Evolutionary conservation across 2,888 invertebrate genomes (phyloP).

Genomic region (Alcis repandata): DNA sequence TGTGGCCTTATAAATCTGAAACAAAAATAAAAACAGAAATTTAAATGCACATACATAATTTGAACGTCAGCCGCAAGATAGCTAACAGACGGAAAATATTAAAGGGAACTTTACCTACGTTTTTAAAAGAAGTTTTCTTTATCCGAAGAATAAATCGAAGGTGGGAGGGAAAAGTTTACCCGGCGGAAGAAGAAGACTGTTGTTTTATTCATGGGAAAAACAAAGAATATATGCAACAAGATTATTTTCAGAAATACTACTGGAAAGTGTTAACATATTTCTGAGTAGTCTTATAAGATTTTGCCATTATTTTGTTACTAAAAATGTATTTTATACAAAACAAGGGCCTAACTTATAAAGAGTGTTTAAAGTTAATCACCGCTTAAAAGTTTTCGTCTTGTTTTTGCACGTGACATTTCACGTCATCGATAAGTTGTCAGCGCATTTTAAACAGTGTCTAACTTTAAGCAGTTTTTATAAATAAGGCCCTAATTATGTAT

Average conservation of each 20-base stretch:
- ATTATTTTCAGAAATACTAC: constrained; percentile 8
- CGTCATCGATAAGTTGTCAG: no score
- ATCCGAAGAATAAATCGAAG: constrained; percentile 85
- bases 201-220: constrained; percentile 85
- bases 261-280: neutral
- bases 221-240: constrained; percentile 54
- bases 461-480: no score
- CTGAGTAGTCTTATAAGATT: neutral
- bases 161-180: constrained; percentile 81
- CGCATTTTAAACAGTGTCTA: no score
- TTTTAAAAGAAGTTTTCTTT: constrained; percentile 85
- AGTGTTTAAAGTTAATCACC: no score
- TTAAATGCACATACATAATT: constrained; percentile 83
- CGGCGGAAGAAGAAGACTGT: constrained; percentile 82
- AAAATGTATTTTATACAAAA: neutral
- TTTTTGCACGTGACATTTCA: no score
- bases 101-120: constrained; percentile 82
- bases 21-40: constrained; percentile 55
- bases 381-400: no score
- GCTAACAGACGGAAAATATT: constrained; percentile 84
- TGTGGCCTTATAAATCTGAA: constrained; percentile 25
- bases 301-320: neutral
- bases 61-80: constrained; percentile 71
- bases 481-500: no score
- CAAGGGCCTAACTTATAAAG: no score